Evolutionary conservation across 1,140 invertebrate genomes (phyloP).

Genomic region (Leptinotarsa undecemlineata): DNA sequence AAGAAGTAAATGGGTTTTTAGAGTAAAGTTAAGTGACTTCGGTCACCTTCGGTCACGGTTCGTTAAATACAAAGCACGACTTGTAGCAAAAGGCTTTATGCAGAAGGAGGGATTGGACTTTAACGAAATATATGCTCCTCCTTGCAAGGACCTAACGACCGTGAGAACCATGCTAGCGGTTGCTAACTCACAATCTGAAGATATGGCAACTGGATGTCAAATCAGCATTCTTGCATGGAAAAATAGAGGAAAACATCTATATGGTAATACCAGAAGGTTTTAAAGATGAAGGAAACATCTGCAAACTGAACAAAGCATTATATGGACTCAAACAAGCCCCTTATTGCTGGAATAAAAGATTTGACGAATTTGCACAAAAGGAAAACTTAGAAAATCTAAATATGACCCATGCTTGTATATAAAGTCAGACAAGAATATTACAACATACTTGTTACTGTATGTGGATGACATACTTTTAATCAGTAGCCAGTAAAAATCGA

Average conservation of each 20-base stretch:
- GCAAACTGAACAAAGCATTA: constrained; percentile 41
- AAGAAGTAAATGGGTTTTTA: constrained; percentile 54
- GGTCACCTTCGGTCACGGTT: too few relatives aligned
- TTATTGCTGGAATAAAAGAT: constrained; percentile 45
- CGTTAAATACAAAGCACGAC: constrained; percentile 25
- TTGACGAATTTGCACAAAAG: constrained; percentile 34
- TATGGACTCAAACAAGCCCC: constrained; percentile 55
- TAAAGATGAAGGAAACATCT: constrained; percentile 30
- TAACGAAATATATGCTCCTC: constrained; percentile 52
- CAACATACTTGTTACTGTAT: not conserved
- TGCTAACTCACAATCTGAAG: constrained; percentile 32
- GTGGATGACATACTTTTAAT: not conserved
- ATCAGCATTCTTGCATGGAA: constrained; percentile 42
- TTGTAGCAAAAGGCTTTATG: too few relatives aligned
- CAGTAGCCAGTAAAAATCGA: not conserved
- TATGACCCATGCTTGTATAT: not conserved
- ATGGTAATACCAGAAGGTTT: constrained; percentile 37
- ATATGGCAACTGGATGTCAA: constrained; percentile 50
- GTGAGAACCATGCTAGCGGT: constrained; percentile 47
- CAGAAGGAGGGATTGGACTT: constrained; percentile 39
- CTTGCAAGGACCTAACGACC: constrained; percentile 46
- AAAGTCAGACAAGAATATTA: not conserved
- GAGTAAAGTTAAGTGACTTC: constrained; percentile 34
- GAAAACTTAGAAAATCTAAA: not conserved
- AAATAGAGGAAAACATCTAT: constrained; percentile 40